Evolutionary conservation across 2,113 vertebrate genomes (phyloP).

Genomic region (Dunckerocampus dactyliophorus): DNA sequence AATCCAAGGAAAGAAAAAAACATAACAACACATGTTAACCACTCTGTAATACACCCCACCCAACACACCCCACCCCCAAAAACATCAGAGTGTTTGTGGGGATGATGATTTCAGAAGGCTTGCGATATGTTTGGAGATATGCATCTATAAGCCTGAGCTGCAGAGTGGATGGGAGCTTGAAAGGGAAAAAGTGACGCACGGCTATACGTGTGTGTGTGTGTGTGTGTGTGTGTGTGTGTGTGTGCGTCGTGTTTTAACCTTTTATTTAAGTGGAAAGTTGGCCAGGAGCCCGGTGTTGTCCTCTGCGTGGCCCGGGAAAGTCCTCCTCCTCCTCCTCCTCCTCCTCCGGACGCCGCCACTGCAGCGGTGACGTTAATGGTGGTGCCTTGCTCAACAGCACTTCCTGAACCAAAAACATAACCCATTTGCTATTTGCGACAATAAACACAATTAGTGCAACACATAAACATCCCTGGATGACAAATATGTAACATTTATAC

Average conservation of each 20-base stretch:
- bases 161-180: constrained; percentile 60
- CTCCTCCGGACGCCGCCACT: not conserved
- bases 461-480: too few relatives aligned
- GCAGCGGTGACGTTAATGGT: not conserved
- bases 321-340: not conserved
- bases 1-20: constrained; percentile 65
- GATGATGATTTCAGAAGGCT: constrained; percentile 57
- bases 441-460: too few relatives aligned
- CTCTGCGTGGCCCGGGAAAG: constrained; percentile 24
- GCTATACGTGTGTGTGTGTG: constrained; percentile 7
- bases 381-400: constrained; percentile 15
- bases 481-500: too few relatives aligned
- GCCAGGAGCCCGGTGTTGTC: constrained; percentile 27
- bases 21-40: constrained; percentile 69
- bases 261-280: constrained; percentile 27
- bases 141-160: constrained; percentile 56
- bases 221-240: constrained; percentile 22
- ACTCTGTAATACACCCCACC: constrained; percentile 73
- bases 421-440: too few relatives aligned
- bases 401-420: constrained; percentile 14
- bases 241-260: constrained; percentile 15
- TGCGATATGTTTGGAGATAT: constrained; percentile 67
- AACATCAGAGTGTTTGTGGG: constrained; percentile 42
- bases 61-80: too few relatives aligned
- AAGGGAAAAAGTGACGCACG: constrained; percentile 34